A percentile compares a stretch with the other conserved stretches of the same genome.
Evolutionary conservation across 1,140 invertebrate genomes (phyloP).

Genomic region (Danaus melanippus): DNA sequence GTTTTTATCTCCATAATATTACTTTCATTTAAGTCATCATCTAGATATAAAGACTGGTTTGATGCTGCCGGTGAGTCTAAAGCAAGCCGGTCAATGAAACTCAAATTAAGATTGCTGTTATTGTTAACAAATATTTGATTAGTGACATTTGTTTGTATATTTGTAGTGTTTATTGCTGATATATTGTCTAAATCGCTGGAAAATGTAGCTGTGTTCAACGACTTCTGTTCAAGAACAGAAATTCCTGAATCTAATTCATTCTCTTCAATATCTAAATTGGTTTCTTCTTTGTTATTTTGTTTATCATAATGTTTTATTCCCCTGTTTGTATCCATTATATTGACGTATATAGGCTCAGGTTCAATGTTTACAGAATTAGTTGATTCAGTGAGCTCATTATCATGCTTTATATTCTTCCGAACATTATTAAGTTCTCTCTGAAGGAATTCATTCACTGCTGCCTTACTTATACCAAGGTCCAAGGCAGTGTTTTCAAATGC

Average conservation of each 20-base stretch:
- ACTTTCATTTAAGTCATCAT: slow-evolving; percentile 70
- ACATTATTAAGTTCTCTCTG: slow-evolving; percentile 63
- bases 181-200: slow-evolving; percentile 25
- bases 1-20: slow-evolving; percentile 72
- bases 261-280: slow-evolving; percentile 14
- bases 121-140: slow-evolving; percentile 60
- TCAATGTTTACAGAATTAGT: slow-evolving; percentile 12
- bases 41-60: slow-evolving; percentile 60
- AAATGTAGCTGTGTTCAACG: slow-evolving; percentile 21
- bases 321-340: slow-evolving; percentile 30
- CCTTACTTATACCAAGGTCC: slow-evolving; percentile 56
- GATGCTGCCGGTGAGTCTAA: slow-evolving; percentile 52
- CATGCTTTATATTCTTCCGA: slow-evolving; percentile 44
- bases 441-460: slow-evolving; percentile 55
- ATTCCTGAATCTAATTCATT: slow-evolving; percentile 42
- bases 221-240: slow-evolving; percentile 47
- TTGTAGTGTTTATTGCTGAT: slow-evolving; percentile 39
- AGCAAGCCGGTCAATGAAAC: slow-evolving; percentile 65
- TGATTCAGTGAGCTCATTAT: slow-evolving; percentile 17
- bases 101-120: slow-evolving; percentile 55
- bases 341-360: slow-evolving; percentile 49
- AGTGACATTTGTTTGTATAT: slow-evolving; percentile 45
- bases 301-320: slow-evolving; percentile 4
- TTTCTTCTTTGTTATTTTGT: slow-evolving; percentile 9
- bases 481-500: slow-evolving; percentile 64